Evolutionary conservation across 2,797 vertebrate species (phyloP).

Genomic region (Buceros bicornis): DNA sequence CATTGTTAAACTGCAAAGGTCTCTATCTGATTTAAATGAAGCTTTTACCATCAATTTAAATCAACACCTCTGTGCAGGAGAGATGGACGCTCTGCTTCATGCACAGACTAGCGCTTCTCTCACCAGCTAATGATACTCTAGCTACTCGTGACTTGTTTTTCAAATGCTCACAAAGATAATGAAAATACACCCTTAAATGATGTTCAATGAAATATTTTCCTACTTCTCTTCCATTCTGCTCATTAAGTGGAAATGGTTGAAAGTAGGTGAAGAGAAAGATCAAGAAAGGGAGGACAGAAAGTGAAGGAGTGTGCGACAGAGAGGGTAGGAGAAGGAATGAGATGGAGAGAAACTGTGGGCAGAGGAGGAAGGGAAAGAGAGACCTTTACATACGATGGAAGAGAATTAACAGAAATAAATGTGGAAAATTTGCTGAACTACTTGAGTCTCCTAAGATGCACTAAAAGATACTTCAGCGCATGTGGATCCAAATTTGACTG

Average conservation of each 20-base stretch:
- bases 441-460: neutral
- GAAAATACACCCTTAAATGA: neutral
- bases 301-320: neutral
- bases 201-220: neutral
- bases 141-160: neutral
- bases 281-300: neutral
- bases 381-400: neutral
- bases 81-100: neutral
- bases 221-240: neutral
- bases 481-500: neutral
- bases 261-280: neutral
- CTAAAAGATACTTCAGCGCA: neutral
- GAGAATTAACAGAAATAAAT: neutral
- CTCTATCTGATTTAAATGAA: conserved; percentile 3
- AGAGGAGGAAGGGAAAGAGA: neutral
- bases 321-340: neutral
- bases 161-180: neutral
- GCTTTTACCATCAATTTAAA: neutral
- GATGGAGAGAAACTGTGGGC: neutral
- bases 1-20: neutral
- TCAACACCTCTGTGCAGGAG: neutral
- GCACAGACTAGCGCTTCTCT: neutral
- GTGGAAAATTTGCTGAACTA: neutral
- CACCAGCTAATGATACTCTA: neutral
- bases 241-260: neutral